Evolutionary conservation across 2,113 vertebrate species (phyloP), one percentile per base, ranked within the genome.

Genomic region (Aviceda subcristata): DNA sequence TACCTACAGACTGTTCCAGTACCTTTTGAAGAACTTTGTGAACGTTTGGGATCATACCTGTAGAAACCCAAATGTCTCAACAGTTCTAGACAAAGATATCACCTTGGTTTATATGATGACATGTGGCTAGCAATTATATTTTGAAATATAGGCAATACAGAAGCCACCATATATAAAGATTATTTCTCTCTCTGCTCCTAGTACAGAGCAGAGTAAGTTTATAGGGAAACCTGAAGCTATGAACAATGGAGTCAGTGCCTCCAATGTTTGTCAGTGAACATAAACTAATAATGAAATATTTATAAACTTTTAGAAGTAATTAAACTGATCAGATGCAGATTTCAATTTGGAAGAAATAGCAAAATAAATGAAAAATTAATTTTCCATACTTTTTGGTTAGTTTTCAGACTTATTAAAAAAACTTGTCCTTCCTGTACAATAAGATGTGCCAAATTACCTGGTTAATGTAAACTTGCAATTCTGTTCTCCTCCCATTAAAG

Each of bases 361-460:
- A 78, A 92, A 97, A 95, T 89, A 86, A 96, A 96, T 85, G 64
- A 84, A 97, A 95, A 90, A 86, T 55, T 86, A 46, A 63, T 97
- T 96, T 96, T 59, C 79, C 22, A 17, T 92, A 71, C 24, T 68
- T 81, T 53, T 13, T 63, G 59, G 56, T 89, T 88, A 39, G 55
- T 82, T 86, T 92, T 90, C 57, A 90, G 71, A 39, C 64, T 86
- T 94, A 79, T 45, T 86, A 71, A 83, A 83, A 80, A 72, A 88
- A 73, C 46, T 41, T 71, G 43, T 60, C 50, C 10, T 60, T 50
- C 41, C 59, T 81, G 62, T 85, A 82, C 26, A 39, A 9, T 36
- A 64, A 81, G 34, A 71, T 81, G 19, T 77, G 56, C 63, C 74
- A 91, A 86, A 92, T 80, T 76, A 83, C 55, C 50, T 24, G 80